A percentile compares a stretch with the other conserved stretches of the same genome.
These are phyloP conservation scores for Tauraco hartlaubi DNA, from an alignment of 2,797 vertebrate genomes.

Conservation along the genomic window DNA sequence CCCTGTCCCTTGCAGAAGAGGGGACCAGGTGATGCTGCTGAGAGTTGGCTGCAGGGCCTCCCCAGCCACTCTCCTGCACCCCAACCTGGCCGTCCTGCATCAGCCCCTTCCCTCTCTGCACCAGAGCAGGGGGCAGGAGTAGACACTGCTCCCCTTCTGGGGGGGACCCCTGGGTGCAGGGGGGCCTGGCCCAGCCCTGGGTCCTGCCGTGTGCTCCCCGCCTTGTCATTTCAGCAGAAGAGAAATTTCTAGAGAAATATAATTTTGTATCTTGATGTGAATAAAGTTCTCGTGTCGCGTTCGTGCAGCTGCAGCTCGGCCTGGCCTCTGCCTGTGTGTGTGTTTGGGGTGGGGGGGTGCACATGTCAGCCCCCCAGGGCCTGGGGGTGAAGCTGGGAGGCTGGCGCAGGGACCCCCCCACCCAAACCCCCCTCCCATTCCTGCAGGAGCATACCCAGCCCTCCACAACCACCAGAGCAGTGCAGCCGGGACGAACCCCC, in stretches of 20 bases:
- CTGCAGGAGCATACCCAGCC: not conserved
- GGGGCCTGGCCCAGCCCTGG: not conserved
- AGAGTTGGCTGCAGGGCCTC: not conserved
- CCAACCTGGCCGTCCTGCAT: not conserved
- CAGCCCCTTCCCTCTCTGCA: not conserved
- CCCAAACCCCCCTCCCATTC: too few relatives aligned
- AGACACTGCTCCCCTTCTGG: not conserved
- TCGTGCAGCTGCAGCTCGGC: slow-evolving; percentile 86
- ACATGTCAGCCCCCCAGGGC: too few relatives aligned
- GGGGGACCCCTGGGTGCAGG: not conserved
- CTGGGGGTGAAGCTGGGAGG: too few relatives aligned
- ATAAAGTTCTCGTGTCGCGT: slow-evolving; percentile 92
- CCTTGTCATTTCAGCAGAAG: slow-evolving; percentile 71
- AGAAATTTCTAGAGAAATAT: slow-evolving; percentile 86
- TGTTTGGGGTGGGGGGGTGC: too few relatives aligned
- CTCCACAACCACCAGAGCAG: not conserved
- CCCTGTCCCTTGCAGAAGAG: not conserved
- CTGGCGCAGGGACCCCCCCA: not conserved
- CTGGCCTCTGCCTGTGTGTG: slow-evolving; percentile 28
- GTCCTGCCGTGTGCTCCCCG: not conserved
- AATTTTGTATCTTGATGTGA: slow-evolving; percentile 97
- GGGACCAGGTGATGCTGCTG: not conserved
- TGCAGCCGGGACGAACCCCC: not conserved
- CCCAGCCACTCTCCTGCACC: not conserved
- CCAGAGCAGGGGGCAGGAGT: not conserved